phyloP scores from a whole-genome alignment of 2,888 invertebrate species.

The Aethes cnicana region DNA sequence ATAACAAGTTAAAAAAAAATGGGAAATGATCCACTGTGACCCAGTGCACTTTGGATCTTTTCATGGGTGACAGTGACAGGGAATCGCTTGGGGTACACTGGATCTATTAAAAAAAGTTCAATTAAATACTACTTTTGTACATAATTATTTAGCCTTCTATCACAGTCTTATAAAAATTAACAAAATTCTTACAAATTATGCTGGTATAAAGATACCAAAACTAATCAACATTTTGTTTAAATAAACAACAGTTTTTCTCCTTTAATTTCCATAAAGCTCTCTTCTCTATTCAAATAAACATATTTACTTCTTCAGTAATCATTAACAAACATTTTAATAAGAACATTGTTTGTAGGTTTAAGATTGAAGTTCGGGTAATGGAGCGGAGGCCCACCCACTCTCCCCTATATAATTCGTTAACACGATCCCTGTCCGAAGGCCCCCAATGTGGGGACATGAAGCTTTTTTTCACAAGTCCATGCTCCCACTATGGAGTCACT shows the following conservation, averaged over 20 bases:
- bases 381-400: no score
- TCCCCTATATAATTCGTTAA: no score
- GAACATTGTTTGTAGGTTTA: no score
- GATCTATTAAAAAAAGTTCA: conserved; percentile 2
- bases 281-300: conserved; percentile 3
- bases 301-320: conserved; percentile 1
- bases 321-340: conserved; percentile 3
- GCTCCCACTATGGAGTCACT: no score
- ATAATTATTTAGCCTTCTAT: conserved; percentile 3
- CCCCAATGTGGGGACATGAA: no score
- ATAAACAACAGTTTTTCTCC: neutral
- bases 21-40: conserved; percentile 26
- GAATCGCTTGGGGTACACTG: conserved; percentile 8
- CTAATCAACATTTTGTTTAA: no score
- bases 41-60: conserved; percentile 20
- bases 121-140: neutral
- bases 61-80: conserved; percentile 22
- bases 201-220: no score
- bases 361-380: no score
- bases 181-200: no score
- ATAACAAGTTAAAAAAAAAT: conserved; percentile 13
- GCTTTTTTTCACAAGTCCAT: no score
- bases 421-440: no score
- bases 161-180: no score
- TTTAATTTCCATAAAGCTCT: neutral